Evolutionary conservation across 2,113 vertebrate species (phyloP).

Genomic region (Gnathonemus echidnorhynchus): DNA sequence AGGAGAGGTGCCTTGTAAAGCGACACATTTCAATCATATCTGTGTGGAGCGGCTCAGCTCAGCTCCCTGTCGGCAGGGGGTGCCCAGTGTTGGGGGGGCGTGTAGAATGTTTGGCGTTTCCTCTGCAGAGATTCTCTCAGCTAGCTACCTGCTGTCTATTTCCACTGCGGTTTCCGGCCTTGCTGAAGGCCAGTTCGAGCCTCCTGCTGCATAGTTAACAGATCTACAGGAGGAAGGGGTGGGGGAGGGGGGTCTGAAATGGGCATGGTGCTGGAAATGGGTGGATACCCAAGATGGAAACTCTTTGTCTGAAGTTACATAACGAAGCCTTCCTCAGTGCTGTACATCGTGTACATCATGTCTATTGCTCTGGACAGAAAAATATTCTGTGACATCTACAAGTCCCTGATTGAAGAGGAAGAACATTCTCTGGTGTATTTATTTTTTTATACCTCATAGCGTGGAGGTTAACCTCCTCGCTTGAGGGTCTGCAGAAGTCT

Average conservation of each 20-base stretch:
- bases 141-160: constrained; percentile 18
- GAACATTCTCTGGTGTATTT: background rate
- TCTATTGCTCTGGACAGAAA: background rate
- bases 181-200: background rate
- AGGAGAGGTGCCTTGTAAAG: background rate
- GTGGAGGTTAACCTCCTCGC: background rate
- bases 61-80: background rate
- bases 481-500: background rate
- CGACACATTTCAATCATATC: constrained; percentile 13
- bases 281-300: background rate
- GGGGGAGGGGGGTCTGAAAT: background rate
- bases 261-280: background rate
- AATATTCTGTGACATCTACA: background rate
- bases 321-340: background rate
- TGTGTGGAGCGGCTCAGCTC: constrained; percentile 14
- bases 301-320: background rate
- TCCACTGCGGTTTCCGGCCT: constrained; percentile 20
- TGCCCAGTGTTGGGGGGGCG: background rate
- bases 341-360: background rate
- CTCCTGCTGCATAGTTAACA: background rate
- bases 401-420: background rate
- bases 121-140: background rate
- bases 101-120: background rate
- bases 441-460: background rate
- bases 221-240: background rate